phyloP scores from a whole-genome alignment of 2,113 vertebrate species.

The Nothoprocta perdicaria region DNA sequence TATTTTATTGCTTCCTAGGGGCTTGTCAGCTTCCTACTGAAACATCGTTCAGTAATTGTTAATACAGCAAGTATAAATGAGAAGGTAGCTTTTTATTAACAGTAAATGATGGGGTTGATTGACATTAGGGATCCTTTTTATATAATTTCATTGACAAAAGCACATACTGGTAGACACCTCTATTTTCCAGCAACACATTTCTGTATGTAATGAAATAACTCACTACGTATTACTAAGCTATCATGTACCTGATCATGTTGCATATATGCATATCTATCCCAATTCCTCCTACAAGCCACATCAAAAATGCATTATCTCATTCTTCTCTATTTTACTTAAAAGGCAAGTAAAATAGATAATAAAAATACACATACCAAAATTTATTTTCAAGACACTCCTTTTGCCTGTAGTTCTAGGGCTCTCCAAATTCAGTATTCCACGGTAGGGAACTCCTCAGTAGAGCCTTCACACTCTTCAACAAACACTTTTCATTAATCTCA shows the following conservation, averaged over 20 bases:
- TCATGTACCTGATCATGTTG: neutral
- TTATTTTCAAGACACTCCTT: neutral
- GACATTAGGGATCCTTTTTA: neutral
- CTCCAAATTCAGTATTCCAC: neutral
- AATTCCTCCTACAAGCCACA: neutral
- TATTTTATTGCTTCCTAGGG: slow-evolving; percentile 43
- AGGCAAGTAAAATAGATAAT: neutral
- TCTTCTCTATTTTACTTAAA: neutral
- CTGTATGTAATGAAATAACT: neutral
- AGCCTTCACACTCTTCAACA: neutral
- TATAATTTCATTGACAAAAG: slow-evolving; percentile 8
- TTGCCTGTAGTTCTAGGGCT: neutral
- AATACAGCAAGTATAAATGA: neutral
- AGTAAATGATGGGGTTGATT: slow-evolving; percentile 19
- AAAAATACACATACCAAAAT: neutral
- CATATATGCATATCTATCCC: neutral
- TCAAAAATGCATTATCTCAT: neutral
- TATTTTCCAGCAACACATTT: slow-evolving; percentile 36
- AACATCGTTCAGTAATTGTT: slow-evolving; percentile 2
- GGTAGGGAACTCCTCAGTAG: neutral
- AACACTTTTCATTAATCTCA: neutral
- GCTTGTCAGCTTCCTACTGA: slow-evolving; percentile 20
- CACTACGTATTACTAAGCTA: neutral
- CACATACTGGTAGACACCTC: neutral
- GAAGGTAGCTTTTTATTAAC: slow-evolving; percentile 13